These are phyloP conservation scores for Eudasyphora cyanicolor DNA, from an alignment of 2,888 invertebrate genomes.

Conservation along the genomic window DNA sequence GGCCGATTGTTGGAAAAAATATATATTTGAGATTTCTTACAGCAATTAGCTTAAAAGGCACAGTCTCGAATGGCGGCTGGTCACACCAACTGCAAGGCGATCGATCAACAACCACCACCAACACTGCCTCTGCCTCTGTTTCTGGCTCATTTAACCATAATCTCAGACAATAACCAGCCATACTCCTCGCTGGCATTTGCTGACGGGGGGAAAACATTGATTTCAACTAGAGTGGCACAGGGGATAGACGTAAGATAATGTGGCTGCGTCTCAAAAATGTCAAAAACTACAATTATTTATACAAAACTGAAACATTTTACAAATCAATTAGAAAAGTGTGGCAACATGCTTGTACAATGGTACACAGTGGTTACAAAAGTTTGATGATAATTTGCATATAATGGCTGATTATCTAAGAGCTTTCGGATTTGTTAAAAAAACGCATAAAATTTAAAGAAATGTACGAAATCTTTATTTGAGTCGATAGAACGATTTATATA, in stretches of 20 bases:
- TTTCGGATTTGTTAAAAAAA: too few species aligned
- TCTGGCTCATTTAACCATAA: slow-evolving; percentile 56
- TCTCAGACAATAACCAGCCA: slow-evolving; percentile 46
- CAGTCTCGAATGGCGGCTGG: neutral
- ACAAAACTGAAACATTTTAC: slow-evolving; percentile 76
- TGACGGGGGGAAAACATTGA: slow-evolving; percentile 45
- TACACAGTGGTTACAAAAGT: slow-evolving; percentile 33
- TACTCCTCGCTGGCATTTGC: neutral
- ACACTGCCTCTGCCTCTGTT: slow-evolving; percentile 10
- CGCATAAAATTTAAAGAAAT: too few species aligned
- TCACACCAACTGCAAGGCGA: slow-evolving; percentile 1
- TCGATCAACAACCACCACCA: slow-evolving; percentile 26
- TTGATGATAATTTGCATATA: too few species aligned
- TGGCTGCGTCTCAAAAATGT: slow-evolving; percentile 69
- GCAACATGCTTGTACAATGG: slow-evolving; percentile 55
- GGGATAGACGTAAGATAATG: slow-evolving; percentile 17
- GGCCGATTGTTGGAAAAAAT: slow-evolving; percentile 19
- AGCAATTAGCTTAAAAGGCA: slow-evolving; percentile 59
- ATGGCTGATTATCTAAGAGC: too few species aligned
- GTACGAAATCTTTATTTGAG: too few species aligned
- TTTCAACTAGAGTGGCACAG: neutral
- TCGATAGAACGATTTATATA: too few species aligned
- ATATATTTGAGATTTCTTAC: slow-evolving; percentile 42
- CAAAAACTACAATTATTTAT: slow-evolving; percentile 77
- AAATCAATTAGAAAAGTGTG: slow-evolving; percentile 76